Percentiles rank a stretch among this genome's conserved stretches.
phyloP scores from a whole-genome alignment of 2,113 vertebrate genomes.

The Coptodon rendalli region DNA sequence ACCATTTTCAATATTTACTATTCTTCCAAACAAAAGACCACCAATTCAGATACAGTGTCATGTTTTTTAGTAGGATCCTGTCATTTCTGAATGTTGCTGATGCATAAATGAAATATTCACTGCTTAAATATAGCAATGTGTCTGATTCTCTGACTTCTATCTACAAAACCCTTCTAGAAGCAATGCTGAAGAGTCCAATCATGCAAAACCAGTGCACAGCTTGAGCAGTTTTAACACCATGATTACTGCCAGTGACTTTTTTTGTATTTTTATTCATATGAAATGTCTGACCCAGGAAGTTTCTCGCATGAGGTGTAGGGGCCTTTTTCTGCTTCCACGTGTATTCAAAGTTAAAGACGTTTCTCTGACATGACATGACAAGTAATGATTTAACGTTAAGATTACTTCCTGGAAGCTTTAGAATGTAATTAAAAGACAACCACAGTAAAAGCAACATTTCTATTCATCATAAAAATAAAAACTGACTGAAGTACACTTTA shows the following conservation, averaged over 20 bases:
- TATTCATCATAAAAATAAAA: neutral
- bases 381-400: neutral
- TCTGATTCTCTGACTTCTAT: neutral
- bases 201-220: neutral
- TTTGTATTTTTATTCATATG: neutral
- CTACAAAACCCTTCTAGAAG: neutral
- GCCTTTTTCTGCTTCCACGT: neutral
- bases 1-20: neutral
- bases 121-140: neutral
- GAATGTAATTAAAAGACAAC: neutral
- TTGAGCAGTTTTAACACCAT: neutral
- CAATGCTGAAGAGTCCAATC: neutral
- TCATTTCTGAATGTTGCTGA: neutral
- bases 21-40: neutral
- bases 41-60: neutral
- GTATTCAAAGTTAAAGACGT: neutral
- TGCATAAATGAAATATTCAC: neutral
- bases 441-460: neutral
- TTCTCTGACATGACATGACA: neutral
- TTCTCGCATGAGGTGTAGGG: neutral
- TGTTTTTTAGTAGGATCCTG: neutral
- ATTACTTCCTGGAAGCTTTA: neutral
- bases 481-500: neutral
- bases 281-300: neutral
- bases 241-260: neutral